Evolutionary conservation across 2,888 invertebrate genomes (phyloP).

Genomic region (Stratiomys singularior): DNA sequence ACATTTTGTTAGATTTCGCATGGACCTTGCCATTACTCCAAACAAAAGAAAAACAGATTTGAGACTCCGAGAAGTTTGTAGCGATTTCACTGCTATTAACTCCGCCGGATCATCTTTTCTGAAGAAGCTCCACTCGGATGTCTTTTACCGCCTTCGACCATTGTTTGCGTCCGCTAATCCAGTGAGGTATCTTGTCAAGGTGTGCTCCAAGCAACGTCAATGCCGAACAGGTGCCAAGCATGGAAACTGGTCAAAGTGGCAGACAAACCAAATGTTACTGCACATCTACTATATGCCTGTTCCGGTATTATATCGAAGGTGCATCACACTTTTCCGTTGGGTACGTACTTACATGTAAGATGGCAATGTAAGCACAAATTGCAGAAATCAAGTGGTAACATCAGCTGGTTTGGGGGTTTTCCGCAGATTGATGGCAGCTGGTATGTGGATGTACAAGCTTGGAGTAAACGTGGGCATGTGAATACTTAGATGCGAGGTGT

Average conservation of each 20-base stretch:
- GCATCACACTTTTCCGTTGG: too few species aligned
- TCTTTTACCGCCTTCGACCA: neutral
- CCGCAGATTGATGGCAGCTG: too few species aligned
- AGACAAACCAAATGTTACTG: neutral
- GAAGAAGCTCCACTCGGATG: neutral
- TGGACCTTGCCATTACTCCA: neutral
- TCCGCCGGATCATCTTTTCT: neutral
- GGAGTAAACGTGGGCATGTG: too few species aligned
- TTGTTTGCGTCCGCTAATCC: neutral
- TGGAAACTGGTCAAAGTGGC: conserved; percentile 11
- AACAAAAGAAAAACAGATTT: conserved; percentile 1
- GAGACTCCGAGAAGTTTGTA: neutral
- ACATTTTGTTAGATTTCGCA: too few species aligned
- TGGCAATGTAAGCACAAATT: too few species aligned
- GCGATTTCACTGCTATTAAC: neutral
- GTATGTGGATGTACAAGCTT: neutral
- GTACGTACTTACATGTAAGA: too few species aligned
- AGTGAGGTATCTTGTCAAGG: neutral
- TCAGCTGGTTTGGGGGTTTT: neutral
- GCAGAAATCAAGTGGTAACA: neutral
- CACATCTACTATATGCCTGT: neutral
- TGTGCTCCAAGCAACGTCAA: neutral
- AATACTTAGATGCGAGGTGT: too few species aligned
- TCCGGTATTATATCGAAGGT: neutral
- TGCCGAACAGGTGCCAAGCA: neutral